Evolutionary conservation across 2,888 invertebrate species (phyloP).

Genomic region (Orthosia gothica): DNA sequence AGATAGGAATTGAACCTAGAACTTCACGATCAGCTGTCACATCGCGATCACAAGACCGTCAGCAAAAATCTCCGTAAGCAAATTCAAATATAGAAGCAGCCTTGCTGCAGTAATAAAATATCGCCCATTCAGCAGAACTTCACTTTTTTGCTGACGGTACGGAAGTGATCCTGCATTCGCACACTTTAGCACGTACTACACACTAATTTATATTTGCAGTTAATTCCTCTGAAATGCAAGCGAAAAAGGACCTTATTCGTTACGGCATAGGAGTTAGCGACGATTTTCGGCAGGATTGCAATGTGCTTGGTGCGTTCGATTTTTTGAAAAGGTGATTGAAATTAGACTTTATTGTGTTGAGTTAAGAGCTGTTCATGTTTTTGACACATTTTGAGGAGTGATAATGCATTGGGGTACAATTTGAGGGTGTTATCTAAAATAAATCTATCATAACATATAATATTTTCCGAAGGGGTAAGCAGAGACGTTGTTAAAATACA

Average conservation of each 20-base stretch:
- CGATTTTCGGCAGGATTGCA: slow-evolving; percentile 3
- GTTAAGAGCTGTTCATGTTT: background rate
- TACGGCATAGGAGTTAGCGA: background rate
- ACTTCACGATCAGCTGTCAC: background rate
- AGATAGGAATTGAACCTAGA: background rate
- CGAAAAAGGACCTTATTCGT: slow-evolving; percentile 7
- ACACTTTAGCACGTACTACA: slow-evolving; percentile 53
- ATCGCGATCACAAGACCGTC: background rate
- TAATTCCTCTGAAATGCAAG: background rate
- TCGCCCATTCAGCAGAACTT: slow-evolving; percentile 35
- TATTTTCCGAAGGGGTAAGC: background rate
- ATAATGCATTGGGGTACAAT: background rate
- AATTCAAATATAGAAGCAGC: slow-evolving; percentile 25
- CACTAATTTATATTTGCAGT: slow-evolving; percentile 35
- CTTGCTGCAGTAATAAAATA: slow-evolving; percentile 11
- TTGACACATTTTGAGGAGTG: background rate
- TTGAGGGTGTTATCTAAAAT: background rate
- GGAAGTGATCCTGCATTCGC: slow-evolving; percentile 47
- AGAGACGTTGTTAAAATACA: background rate
- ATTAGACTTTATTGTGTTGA: background rate
- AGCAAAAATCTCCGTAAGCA: slow-evolving; percentile 19
- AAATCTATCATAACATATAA: background rate
- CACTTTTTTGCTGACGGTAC: slow-evolving; percentile 49
- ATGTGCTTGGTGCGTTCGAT: background rate
- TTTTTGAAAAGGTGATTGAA: background rate